Percentiles rank a stretch among this genome's conserved stretches.
phyloP scores from a whole-genome alignment of 1,140 invertebrate genomes.

The Lordiphosa collinella region DNA sequence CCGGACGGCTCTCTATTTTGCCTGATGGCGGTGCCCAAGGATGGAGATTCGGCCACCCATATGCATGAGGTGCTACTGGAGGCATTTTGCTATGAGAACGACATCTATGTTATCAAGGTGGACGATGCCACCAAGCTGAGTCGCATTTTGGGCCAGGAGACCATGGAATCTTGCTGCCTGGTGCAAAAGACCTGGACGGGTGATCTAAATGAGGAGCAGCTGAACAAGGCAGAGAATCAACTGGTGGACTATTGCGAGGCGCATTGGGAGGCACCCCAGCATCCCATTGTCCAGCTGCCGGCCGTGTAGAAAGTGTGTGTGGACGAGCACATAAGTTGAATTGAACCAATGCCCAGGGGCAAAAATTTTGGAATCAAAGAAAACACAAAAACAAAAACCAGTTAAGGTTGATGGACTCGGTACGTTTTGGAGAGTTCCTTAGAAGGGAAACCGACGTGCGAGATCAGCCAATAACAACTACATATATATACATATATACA shows the following conservation, averaged over 20 bases:
- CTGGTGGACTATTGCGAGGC: conserved; percentile 82
- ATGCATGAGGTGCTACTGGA: conserved; percentile 86
- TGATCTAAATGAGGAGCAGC: conserved; percentile 80
- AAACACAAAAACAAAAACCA: conserved; percentile 42
- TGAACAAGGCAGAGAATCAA: conserved; percentile 80
- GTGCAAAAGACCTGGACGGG: conserved; percentile 81
- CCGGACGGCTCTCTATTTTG: conserved; percentile 84
- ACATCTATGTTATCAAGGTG: conserved; percentile 85
- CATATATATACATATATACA: conserved; percentile 24
- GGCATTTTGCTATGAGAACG: conserved; percentile 86
- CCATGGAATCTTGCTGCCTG: conserved; percentile 81
- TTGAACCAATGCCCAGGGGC: conserved; percentile 49
- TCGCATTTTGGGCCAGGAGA: conserved; percentile 80
- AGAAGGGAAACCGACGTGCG: conserved; percentile 61
- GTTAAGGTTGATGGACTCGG: conserved; percentile 64
- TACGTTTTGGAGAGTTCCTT: conserved; percentile 70
- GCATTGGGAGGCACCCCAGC: conserved; percentile 81
- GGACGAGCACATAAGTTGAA: conserved; percentile 15
- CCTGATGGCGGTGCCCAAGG: conserved; percentile 82
- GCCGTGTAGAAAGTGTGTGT: conserved; percentile 79
- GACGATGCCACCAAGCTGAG: conserved; percentile 82
- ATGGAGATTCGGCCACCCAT: conserved; percentile 84
- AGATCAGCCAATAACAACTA: conserved; percentile 14
- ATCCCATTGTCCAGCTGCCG: conserved; percentile 82
- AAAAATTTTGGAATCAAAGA: conserved; percentile 23